Evolutionary conservation across 2,888 invertebrate species (phyloP).

Genomic region (Lepidochitona cinerea): DNA sequence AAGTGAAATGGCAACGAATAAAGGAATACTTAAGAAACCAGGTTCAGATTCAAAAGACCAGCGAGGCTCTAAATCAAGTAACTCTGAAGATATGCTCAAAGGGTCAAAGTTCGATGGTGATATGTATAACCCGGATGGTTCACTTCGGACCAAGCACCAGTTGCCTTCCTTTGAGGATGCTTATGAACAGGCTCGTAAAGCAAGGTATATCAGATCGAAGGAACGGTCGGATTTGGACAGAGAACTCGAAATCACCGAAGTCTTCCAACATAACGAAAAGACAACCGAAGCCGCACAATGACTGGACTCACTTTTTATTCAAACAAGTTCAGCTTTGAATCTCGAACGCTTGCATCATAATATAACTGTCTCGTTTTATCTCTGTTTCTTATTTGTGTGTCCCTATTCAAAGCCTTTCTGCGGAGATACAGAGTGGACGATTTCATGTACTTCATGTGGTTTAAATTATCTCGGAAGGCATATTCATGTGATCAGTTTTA

Average conservation of each 20-base stretch:
- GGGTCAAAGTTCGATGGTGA: neutral
- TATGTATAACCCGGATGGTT: constrained; percentile 54
- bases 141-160: constrained; percentile 44
- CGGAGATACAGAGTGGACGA: too few relatives aligned
- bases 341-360: too few relatives aligned
- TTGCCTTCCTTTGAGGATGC: constrained; percentile 44
- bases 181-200: constrained; percentile 52
- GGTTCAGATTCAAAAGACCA: neutral
- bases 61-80: neutral
- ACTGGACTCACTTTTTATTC: too few relatives aligned
- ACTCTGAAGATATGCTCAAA: neutral
- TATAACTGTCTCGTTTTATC: too few relatives aligned
- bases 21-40: neutral
- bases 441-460: too few relatives aligned
- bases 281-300: too few relatives aligned
- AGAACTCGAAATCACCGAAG: constrained; percentile 45
- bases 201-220: constrained; percentile 48
- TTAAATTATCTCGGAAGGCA: too few relatives aligned
- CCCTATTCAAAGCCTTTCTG: too few relatives aligned
- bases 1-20: neutral
- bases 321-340: too few relatives aligned
- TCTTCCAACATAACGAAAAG: constrained; percentile 43
- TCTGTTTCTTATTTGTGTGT: too few relatives aligned
- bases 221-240: constrained; percentile 36
- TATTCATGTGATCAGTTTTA: too few relatives aligned